Evolutionary conservation across 2,888 invertebrate genomes (phyloP).

Genomic region (Carterocephalus palaemon): DNA sequence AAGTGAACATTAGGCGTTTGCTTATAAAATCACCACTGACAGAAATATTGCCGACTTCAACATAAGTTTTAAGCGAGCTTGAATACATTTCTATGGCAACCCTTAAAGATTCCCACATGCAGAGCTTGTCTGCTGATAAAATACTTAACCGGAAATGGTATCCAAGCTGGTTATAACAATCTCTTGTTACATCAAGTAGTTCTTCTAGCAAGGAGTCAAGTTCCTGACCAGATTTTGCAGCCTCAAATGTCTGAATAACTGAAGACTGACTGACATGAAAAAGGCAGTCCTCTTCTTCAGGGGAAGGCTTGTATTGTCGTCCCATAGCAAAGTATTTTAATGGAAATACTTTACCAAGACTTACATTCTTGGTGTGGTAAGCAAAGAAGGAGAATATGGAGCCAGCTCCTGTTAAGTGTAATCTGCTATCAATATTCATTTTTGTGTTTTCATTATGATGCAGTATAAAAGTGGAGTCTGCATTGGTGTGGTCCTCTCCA

Average conservation of each 20-base stretch:
- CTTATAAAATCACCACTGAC: conserved; percentile 86
- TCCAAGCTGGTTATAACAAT: conserved; percentile 82
- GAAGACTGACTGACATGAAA: conserved; percentile 85
- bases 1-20: conserved; percentile 86
- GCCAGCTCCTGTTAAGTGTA: conserved; percentile 87
- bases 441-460: conserved; percentile 77
- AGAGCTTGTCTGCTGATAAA: conserved; percentile 80
- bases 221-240: conserved; percentile 68
- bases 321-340: conserved; percentile 84
- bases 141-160: conserved; percentile 83
- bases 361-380: conserved; percentile 82
- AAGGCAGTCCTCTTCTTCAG: conserved; percentile 68
- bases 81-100: conserved; percentile 88
- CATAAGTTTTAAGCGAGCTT: conserved; percentile 77
- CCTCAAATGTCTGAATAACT: conserved; percentile 82
- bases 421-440: conserved; percentile 73
- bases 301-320: conserved; percentile 80
- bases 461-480: conserved; percentile 78
- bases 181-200: conserved; percentile 69
- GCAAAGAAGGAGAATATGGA: conserved; percentile 86
- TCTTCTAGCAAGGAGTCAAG: conserved; percentile 77
- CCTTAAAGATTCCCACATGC: conserved; percentile 82
- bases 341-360: conserved; percentile 82
- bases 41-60: conserved; percentile 87
- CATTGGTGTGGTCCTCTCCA: conserved; percentile 78